Evolutionary conservation across 2,113 vertebrate genomes (phyloP).

Genomic region (Epinephelus lanceolatus): DNA sequence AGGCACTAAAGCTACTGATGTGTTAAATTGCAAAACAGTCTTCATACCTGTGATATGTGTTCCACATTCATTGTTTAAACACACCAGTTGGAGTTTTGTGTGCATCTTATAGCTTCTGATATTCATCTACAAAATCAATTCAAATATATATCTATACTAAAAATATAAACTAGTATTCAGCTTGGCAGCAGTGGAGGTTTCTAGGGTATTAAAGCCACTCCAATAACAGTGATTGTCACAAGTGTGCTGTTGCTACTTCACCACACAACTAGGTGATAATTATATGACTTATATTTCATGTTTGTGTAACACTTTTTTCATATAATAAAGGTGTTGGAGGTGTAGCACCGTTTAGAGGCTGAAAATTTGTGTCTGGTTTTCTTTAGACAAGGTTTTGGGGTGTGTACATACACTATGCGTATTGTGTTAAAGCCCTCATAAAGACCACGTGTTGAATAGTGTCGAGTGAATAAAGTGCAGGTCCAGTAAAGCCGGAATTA

Average conservation of each 20-base stretch:
- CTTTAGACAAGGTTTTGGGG: not conserved
- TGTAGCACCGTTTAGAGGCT: not conserved
- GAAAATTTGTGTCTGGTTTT: not conserved
- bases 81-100: slow-evolving; percentile 19
- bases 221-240: slow-evolving; percentile 35
- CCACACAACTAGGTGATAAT: not conserved
- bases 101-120: slow-evolving; percentile 18
- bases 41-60: slow-evolving; percentile 48
- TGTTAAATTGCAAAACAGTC: slow-evolving; percentile 49
- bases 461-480: not conserved
- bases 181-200: slow-evolving; percentile 5
- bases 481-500: not conserved
- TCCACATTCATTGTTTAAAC: slow-evolving; percentile 31
- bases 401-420: not conserved
- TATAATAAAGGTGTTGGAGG: not conserved
- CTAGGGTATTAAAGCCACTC: slow-evolving; percentile 12
- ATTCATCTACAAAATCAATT: slow-evolving; percentile 43
- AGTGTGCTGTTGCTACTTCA: slow-evolving; percentile 13
- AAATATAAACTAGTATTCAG: not conserved
- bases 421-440: not conserved
- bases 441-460: not conserved
- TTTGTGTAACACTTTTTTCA: not conserved
- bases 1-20: slow-evolving; percentile 59
- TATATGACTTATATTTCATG: not conserved
- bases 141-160: slow-evolving; percentile 12